Percentiles rank a stretch among this genome's conserved stretches.
phyloP scores from a whole-genome alignment of 2,113 vertebrate species.

The Chelonoidis abingdonii region DNA sequence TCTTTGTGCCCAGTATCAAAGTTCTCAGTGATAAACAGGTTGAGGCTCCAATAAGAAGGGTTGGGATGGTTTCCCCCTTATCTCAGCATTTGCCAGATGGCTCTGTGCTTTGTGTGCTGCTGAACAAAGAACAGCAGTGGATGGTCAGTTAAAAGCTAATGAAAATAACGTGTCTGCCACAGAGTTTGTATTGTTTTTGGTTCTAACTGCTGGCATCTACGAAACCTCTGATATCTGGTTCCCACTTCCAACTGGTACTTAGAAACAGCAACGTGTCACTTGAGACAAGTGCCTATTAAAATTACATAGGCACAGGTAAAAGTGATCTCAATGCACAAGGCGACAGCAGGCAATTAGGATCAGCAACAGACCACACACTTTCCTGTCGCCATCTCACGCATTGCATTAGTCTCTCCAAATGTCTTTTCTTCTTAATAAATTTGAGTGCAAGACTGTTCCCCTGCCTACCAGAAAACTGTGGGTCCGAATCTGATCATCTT shows the following conservation, averaged over 20 bases:
- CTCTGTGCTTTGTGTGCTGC: background rate
- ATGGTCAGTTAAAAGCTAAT: background rate
- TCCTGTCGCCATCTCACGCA: background rate
- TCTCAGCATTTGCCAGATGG: background rate
- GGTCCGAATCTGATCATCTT: background rate
- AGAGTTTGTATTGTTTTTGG: background rate
- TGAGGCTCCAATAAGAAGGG: background rate
- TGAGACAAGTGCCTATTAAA: conserved; percentile 68
- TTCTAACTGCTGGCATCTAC: conserved; percentile 27
- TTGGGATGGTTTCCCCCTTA: background rate
- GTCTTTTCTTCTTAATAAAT: background rate
- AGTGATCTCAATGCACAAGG: conserved; percentile 9
- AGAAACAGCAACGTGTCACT: conserved; percentile 40
- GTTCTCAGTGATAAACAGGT: background rate
- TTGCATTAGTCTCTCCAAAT: background rate
- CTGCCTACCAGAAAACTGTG: background rate
- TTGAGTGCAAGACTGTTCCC: background rate
- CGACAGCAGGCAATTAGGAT: conserved; percentile 19
- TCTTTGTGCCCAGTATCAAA: background rate
- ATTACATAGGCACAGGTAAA: conserved; percentile 55
- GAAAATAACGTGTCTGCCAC: background rate
- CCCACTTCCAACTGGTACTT: conserved; percentile 42
- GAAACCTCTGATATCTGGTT: conserved; percentile 20
- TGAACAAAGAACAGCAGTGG: background rate
- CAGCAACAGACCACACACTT: background rate